phyloP scores from a whole-genome alignment of 2,113 vertebrate genomes.

The Lanius ludovicianus region DNA sequence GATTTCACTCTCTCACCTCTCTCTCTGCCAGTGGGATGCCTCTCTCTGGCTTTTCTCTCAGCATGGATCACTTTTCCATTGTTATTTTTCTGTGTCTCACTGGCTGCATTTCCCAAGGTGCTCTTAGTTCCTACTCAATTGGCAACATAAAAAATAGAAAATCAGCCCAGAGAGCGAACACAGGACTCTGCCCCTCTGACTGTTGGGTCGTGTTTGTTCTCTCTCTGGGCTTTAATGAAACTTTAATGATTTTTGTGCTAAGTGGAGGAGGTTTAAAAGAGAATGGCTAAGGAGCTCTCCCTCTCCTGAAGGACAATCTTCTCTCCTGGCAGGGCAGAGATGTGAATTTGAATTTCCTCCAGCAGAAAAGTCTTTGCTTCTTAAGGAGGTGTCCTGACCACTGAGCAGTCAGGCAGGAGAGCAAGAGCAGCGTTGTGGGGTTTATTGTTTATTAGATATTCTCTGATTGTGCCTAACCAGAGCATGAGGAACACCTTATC shows the following conservation, averaged over 20 bases:
- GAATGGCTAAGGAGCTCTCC: background rate
- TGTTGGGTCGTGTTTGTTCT: background rate
- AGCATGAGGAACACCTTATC: constrained; percentile 10
- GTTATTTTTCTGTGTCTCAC: background rate
- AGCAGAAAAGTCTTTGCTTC: background rate
- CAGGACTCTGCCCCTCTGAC: background rate
- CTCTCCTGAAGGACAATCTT: background rate
- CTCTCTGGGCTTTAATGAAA: background rate
- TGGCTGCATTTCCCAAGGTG: constrained; percentile 25
- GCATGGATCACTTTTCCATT: background rate
- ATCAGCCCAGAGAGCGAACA: background rate
- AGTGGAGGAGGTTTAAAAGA: background rate
- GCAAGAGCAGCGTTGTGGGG: background rate
- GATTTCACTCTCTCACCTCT: background rate
- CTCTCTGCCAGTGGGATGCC: background rate
- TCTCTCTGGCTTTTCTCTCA: background rate
- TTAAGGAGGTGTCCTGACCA: background rate
- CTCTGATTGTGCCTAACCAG: background rate
- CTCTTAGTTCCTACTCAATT: background rate
- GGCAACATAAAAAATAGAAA: background rate
- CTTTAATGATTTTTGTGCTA: background rate
- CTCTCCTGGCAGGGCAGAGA: background rate
- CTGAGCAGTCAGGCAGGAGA: background rate
- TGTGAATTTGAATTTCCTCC: background rate
- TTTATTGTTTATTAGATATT: background rate